Conservation (phyloP, 2,797 vertebrate species). For the Tinamus major region DNA sequence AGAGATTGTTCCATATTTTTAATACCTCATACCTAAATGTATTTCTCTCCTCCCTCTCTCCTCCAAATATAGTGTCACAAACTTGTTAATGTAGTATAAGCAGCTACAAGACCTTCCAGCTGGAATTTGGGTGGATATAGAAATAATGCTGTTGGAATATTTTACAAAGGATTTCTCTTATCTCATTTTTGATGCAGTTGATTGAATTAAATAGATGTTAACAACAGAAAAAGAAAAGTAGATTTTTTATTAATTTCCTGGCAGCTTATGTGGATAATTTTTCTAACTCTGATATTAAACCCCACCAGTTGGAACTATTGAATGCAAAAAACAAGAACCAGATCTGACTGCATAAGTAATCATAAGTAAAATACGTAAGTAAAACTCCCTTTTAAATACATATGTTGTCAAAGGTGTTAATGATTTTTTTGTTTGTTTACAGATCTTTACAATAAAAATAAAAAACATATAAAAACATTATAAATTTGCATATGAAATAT, state of each 20-base stretch:
- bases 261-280: background rate
- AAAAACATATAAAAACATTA: too few species aligned
- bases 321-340: background rate
- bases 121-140: background rate
- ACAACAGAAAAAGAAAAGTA: background rate
- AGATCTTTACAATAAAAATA: background rate
- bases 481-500: too few species aligned
- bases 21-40: background rate
- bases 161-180: background rate
- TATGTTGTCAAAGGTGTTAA: background rate
- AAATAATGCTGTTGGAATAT: background rate
- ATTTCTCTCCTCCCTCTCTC: background rate
- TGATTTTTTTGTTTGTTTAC: background rate
- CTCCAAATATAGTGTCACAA: background rate
- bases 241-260: background rate
- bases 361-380: background rate
- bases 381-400: background rate
- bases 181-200: background rate
- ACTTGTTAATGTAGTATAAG: background rate
- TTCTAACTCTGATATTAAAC: background rate
- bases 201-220: constrained; percentile 1
- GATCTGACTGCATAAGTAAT: background rate
- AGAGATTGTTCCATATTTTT: background rate
- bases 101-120: background rate
- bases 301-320: background rate